Percentiles rank a stretch among this genome's conserved stretches.
Conservation (phyloP, 2,888 invertebrate species). For the Dasypolia templi region DNA sequence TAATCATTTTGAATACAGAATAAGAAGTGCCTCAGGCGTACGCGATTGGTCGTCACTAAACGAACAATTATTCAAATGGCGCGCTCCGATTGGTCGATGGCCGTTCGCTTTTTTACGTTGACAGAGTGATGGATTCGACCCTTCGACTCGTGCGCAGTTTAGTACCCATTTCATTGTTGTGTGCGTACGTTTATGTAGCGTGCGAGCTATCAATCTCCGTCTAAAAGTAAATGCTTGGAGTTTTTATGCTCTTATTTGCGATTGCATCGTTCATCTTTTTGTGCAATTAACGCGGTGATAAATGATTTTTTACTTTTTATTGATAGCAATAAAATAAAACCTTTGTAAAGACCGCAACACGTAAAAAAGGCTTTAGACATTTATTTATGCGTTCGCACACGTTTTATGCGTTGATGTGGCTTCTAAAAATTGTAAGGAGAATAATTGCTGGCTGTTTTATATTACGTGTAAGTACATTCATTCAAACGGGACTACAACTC, state of each 20-base stretch:
- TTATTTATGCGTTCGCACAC: slow-evolving; percentile 60
- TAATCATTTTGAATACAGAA: slow-evolving; percentile 86
- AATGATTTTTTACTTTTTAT: slow-evolving; percentile 64
- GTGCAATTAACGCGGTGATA: slow-evolving; percentile 67
- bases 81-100: slow-evolving; percentile 82
- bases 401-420: slow-evolving; percentile 60
- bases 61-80: slow-evolving; percentile 89
- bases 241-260: slow-evolving; percentile 68
- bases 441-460: slow-evolving; percentile 46
- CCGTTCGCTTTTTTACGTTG: slow-evolving; percentile 84
- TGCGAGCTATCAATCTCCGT: slow-evolving; percentile 74
- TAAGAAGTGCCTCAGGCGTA: slow-evolving; percentile 83
- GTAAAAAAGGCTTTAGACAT: slow-evolving; percentile 60
- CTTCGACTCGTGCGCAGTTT: slow-evolving; percentile 87
- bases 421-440: slow-evolving; percentile 60
- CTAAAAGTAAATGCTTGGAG: slow-evolving; percentile 73
- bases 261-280: slow-evolving; percentile 67
- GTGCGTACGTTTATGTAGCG: slow-evolving; percentile 75
- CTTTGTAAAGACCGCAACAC: slow-evolving; percentile 59
- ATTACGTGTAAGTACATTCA: slow-evolving; percentile 35
- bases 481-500: slow-evolving; percentile 26
- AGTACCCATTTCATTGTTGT: slow-evolving; percentile 75
- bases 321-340: slow-evolving; percentile 62
- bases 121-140: slow-evolving; percentile 89
- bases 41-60: slow-evolving; percentile 85